These are phyloP conservation scores for Myopa testacea DNA, from an alignment of 2,888 invertebrate species.

Conservation along the genomic window DNA sequence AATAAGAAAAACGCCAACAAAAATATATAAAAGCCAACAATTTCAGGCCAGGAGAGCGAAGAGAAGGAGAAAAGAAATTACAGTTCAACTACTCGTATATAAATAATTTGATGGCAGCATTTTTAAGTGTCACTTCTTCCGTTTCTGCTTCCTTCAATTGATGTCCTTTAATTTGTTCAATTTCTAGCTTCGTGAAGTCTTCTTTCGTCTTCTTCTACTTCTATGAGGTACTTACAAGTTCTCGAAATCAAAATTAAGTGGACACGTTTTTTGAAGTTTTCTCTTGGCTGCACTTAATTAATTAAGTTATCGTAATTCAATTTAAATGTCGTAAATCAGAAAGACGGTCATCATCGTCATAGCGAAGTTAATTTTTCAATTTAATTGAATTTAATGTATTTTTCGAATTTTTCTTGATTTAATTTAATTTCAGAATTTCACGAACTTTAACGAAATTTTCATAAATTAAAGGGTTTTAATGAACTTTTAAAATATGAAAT, in stretches of 20 bases:
- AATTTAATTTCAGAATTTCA: neutral
- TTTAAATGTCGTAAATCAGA: too few relatives aligned
- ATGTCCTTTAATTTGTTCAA: constrained; percentile 23
- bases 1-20: neutral
- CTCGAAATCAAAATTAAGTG: neutral
- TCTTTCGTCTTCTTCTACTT: too few relatives aligned
- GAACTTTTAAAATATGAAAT: too few relatives aligned
- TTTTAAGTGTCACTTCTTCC: constrained; percentile 13
- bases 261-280: too few relatives aligned
- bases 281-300: neutral
- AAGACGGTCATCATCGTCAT: too few relatives aligned
- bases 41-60: too few relatives aligned
- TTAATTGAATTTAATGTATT: neutral
- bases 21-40: neutral
- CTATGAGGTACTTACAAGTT: neutral
- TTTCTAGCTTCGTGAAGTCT: neutral
- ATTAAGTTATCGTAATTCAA: neutral
- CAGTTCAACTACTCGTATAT: neutral
- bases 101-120: neutral
- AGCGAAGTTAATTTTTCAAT: too few relatives aligned
- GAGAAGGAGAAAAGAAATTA: too few relatives aligned
- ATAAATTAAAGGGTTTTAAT: neutral
- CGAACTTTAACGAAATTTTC: neutral
- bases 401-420: neutral
- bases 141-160: constrained; percentile 23